Base-by-base conservation (phyloP, 2,888 invertebrate genomes). In the Arctia plantaginis region DNA sequence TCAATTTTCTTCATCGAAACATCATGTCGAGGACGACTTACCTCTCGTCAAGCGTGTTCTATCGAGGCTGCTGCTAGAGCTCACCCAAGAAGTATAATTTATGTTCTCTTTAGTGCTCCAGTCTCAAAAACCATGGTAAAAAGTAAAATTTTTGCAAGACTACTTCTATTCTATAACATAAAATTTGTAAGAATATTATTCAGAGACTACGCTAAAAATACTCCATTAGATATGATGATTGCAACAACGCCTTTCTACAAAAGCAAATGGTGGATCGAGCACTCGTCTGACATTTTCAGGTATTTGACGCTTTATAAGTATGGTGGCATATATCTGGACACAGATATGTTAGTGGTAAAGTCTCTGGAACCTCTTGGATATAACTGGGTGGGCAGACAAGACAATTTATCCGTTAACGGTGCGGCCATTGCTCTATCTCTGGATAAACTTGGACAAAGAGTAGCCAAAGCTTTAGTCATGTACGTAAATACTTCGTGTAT, bases 31-130 rank as follows among this genome's bases (percentile, higher is more conserved):
- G 77, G 77, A 23, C 73, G 71, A 33, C 51, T 82, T 0, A 68
- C 71, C 66, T 47, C 68, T 18, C 76, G 82, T 6, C 76, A 82
- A 71, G 72, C 75, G 2, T 82, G 82, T 71, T 77, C 27, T 1
- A 74, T 82, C 0, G 82, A 82, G 66, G 76, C 82, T 27, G 82
- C 82, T 51, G 82, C 82, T 18, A 77, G 51, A 68, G 59, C 74
- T 1, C 77, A 82, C 12, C 79, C 77, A 27, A 47, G 47, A 20
- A 47, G 71, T 7, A 20, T 12, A 1, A 30, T 69, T 59, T 41
- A 59, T 41, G 39, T 69, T 0, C 7, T 69, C 4, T 69, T 69
- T 30, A 69, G 4, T 69, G 62, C 39, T 23, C 41, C 59, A 12
- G 41, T 69, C 0, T 41, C 20, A 7, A 55, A 69, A 39, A 55